Base-by-base conservation (phyloP, 2,113 vertebrate genomes). In the Ptilonorhynchus violaceus region DNA sequence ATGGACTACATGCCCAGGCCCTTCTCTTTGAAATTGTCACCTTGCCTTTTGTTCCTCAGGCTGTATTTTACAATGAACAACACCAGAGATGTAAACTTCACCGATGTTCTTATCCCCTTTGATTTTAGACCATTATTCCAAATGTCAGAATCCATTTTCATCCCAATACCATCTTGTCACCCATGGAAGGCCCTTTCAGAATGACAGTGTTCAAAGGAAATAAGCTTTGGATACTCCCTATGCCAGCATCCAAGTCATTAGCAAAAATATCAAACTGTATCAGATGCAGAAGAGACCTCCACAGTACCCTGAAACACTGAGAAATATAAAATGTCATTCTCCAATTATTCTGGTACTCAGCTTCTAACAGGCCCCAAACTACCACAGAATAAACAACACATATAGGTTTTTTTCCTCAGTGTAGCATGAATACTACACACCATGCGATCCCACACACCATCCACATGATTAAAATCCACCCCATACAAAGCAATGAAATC, bases 401-500 rank as follows among this genome's bases (percentile, higher is more conserved):
- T 2, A 72, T 2, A 56, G 12, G 1, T 74, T 69, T 42, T 33
- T 56, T 50, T 81, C 44, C 37, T 85, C 52, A 19, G 30, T 68
- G 42, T 42, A 42, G 13, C 13, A 13, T 42, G 35, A 70, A 72
- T 10, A 35, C 9, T 42, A 55, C 46, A 53, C 27, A 55, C 23
- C 23, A 15, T 4, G n/a, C 1, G 6, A 80, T 41, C 30, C 75
- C 73, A 80, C 22, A 33, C 15, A 50, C 22, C 15, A 75, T 7
- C 56, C 46, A 35, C 42, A 37, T 4, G 23, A 80, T 24, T 67
- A 77, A 96, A 94, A 80, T 50, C 46, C 28, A 30, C 37, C 47
- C 44, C 39, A 24, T 2, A 80, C 0, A 0, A 35, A 83, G 22
- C 60, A 90, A 31, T 10, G 53, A 64, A 75, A 68, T 7, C 1